These are phyloP conservation scores for Philereme transversata DNA, from an alignment of 2,888 invertebrate genomes.

Conservation along the genomic window DNA sequence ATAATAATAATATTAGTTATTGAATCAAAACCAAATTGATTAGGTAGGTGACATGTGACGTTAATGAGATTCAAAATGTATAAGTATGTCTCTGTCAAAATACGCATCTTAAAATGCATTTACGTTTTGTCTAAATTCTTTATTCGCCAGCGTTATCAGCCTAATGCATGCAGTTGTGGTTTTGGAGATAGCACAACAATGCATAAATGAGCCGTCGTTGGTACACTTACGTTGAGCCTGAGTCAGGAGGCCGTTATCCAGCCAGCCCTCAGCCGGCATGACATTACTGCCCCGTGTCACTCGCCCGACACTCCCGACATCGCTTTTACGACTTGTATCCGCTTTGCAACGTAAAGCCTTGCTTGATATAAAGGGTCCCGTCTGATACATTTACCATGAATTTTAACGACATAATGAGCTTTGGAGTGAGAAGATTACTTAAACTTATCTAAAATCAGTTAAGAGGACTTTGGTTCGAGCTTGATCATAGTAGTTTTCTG, in stretches of 20 bases:
- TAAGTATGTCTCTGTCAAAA: not conserved
- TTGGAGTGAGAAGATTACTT: constrained; percentile 37
- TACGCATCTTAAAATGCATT: not conserved
- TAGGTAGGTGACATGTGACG: too few species aligned
- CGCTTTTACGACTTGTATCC: constrained; percentile 63
- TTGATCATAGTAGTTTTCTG: constrained; percentile 7
- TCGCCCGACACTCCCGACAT: constrained; percentile 47
- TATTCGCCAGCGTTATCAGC: too few species aligned
- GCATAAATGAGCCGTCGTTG: constrained; percentile 20
- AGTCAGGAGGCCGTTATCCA: constrained; percentile 19
- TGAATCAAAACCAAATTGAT: too few species aligned
- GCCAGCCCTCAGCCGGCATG: constrained; percentile 30
- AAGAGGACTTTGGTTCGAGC: constrained; percentile 16
- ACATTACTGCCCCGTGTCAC: constrained; percentile 37
- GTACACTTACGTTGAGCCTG: constrained; percentile 6
- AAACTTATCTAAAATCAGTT: constrained; percentile 39
- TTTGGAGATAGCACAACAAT: constrained; percentile 20
- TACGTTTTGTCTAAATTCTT: constrained; percentile 6
- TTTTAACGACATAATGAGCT: constrained; percentile 47
- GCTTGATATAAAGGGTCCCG: constrained; percentile 47
- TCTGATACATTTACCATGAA: constrained; percentile 51
- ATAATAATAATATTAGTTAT: too few species aligned
- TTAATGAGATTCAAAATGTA: too few species aligned
- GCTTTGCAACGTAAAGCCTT: constrained; percentile 53
- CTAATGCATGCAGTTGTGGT: constrained; percentile 8